phyloP scores from a whole-genome alignment of 1,140 invertebrate genomes.

The Drosophila ercepeae region DNA sequence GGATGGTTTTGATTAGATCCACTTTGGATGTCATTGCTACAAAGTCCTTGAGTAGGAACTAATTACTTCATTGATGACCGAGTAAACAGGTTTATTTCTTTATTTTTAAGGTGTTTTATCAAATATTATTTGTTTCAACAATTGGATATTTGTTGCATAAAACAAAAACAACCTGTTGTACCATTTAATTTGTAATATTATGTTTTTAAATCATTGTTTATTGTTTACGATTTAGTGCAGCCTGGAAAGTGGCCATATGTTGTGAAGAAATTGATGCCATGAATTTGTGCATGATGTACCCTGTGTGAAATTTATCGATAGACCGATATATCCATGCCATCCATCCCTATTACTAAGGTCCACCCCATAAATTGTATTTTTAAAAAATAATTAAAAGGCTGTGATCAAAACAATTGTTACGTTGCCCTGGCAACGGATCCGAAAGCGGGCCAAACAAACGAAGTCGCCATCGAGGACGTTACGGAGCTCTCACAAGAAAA shows the following conservation, averaged over 20 bases:
- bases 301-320: not conserved
- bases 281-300: not conserved
- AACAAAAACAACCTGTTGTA: no score
- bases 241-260: not conserved
- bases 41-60: not conserved
- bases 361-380: not conserved
- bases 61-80: not conserved
- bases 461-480: not conserved
- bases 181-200: no score
- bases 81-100: not conserved
- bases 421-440: constrained; percentile 19
- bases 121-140: not conserved
- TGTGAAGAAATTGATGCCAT: not conserved
- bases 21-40: not conserved
- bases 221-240: not conserved
- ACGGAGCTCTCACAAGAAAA: constrained; percentile 2
- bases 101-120: not conserved
- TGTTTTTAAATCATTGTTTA: not conserved
- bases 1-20: not conserved
- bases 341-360: not conserved
- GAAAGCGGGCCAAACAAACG: constrained; percentile 9
- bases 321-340: not conserved
- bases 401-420: not conserved
- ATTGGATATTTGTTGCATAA: not conserved
- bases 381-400: not conserved